A percentile compares a stretch with the other conserved stretches of the same genome.
These are phyloP conservation scores for Drusus annulatus DNA, from an alignment of 1,140 invertebrate genomes.

Conservation along the genomic window DNA sequence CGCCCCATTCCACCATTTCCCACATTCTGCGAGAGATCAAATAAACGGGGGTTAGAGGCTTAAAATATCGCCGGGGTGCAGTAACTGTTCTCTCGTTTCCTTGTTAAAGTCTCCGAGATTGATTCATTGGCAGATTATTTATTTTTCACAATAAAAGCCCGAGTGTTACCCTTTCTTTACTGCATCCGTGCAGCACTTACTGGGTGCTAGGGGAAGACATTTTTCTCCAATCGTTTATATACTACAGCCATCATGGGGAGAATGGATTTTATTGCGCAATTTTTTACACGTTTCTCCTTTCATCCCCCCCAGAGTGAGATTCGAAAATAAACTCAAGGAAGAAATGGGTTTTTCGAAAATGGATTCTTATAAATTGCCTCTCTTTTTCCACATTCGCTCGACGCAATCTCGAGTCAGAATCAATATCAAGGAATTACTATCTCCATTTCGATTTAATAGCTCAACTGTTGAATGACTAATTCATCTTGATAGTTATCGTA, in stretches of 20 bases:
- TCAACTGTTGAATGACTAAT: too few species aligned
- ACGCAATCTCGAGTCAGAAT: too few species aligned
- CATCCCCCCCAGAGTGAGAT: background rate
- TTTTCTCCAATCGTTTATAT: constrained; percentile 27
- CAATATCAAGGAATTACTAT: too few species aligned
- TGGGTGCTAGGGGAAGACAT: constrained; percentile 6
- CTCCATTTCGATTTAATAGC: too few species aligned
- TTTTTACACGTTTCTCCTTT: constrained; percentile 18
- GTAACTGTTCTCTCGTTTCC: constrained; percentile 17
- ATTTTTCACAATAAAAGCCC: constrained; percentile 59
- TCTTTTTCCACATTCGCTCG: too few species aligned
- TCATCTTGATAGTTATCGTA: too few species aligned
- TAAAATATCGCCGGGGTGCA: constrained; percentile 20
- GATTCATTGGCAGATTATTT: constrained; percentile 59
- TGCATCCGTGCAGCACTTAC: constrained; percentile 18
- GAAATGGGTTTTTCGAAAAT: background rate
- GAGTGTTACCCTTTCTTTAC: constrained; percentile 52
- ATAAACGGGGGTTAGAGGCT: constrained; percentile 14
- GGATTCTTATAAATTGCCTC: background rate
- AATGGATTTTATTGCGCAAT: constrained; percentile 37
- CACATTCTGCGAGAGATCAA: constrained; percentile 21
- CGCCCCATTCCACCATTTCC: constrained; percentile 20
- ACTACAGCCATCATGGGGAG: constrained; percentile 18
- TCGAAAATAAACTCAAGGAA: background rate
- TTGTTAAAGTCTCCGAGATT: constrained; percentile 45